Base-by-base conservation (phyloP, 2,888 invertebrate genomes). In the Acanthosepion pharaonis region DNA sequence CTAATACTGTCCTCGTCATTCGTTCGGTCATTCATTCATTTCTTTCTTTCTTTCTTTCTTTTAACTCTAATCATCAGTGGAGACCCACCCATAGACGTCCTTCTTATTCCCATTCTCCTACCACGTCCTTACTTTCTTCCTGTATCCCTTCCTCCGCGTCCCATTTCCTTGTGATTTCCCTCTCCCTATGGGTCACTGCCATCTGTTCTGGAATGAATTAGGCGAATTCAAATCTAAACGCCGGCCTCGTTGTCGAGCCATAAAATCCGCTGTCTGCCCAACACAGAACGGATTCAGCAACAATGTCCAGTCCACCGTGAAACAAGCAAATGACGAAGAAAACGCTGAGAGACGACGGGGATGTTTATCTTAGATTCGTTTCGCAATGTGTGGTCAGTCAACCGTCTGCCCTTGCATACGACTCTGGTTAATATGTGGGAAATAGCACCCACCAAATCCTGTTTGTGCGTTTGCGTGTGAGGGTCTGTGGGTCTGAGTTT, bases 291-390 rank as follows among this genome's bases (percentile, higher is more conserved):
- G 11, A 78, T 78, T 78, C n/a, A 78, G 11, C n/a, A 78, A 78
- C 78, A 78, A n/a, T 78, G 28, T n/a, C 78, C 78, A 78, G 78
- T 78, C 78, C 78, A 78, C n/a, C 78, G 78, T 78, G n/a, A 78
- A 78, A 78, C 78, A 78, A 78, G 78, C n/a, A 78, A 78, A 78
- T 78, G 78, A 78, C n/a, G 78, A 78, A 78, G 78, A 78, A n/a
- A 33, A 78, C 78, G 78, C 33, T 15, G 78, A 18, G n/a, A n/a
- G 33, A 33, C 78, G 78, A n/a, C 9, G 78, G 15, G n/a, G 33
- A 78, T 78, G 78, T 78, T 78, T 78, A 78, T 78, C 78, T 78
- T 78, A 78, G 33, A n/a, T 78, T 78, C 78, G 11, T 18, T 78
- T 78, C 78, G 11, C n/a, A 78, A 78, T 78, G n/a, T 33, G n/a